Evolutionary conservation across 2,888 invertebrate genomes (phyloP).

Genomic region (Exephanes ischioxanthus): DNA sequence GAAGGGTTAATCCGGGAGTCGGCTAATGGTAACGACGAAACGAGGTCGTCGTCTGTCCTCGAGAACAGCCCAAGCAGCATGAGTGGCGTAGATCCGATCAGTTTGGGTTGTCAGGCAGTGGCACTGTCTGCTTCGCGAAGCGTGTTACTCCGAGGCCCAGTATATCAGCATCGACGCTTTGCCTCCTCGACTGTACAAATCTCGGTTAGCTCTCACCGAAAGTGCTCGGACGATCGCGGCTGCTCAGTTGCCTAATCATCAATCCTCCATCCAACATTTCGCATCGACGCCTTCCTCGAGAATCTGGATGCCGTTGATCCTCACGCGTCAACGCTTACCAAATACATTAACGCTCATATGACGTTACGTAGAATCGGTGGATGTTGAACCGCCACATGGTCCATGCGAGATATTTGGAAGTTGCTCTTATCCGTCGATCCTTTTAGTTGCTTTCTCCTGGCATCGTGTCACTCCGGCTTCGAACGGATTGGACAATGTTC

Average conservation of each 20-base stretch:
- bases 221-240: constrained; percentile 5
- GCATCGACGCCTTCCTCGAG: constrained; percentile 5
- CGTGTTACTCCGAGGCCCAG: constrained; percentile 25
- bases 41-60: constrained; percentile 8
- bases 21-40: constrained; percentile 6
- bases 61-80: background rate
- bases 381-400: background rate
- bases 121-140: constrained; percentile 31
- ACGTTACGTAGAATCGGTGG: constrained; percentile 15
- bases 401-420: background rate
- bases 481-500: background rate
- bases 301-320: constrained; percentile 5
- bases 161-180: constrained; percentile 19
- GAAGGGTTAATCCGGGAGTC: constrained; percentile 3
- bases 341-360: constrained; percentile 10
- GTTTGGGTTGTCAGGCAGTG: constrained; percentile 5
- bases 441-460: background rate
- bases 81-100: constrained; percentile 25
- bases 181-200: constrained; percentile 32
- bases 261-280: background rate
- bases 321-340: constrained; percentile 19
- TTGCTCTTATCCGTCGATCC: background rate
- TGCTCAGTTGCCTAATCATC: background rate
- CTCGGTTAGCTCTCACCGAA: constrained; percentile 28
- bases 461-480: background rate